A percentile compares a stretch with the other conserved stretches of the same genome.
Conservation (phyloP, 2,113 vertebrate species). For the Aldabrachelys gigantea region DNA sequence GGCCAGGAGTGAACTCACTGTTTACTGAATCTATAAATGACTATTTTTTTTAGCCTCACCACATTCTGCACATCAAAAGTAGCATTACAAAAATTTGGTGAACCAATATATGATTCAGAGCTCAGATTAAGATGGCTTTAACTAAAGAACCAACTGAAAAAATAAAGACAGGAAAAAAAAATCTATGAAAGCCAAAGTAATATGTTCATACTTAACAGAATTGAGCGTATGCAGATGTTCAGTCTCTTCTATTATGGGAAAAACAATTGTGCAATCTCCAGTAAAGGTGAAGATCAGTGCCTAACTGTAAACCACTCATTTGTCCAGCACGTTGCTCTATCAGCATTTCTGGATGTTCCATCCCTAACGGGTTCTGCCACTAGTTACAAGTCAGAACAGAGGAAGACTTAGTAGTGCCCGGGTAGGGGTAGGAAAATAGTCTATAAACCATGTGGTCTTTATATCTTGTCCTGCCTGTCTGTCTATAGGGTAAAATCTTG, state of each 20-base stretch:
- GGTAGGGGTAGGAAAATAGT: neutral
- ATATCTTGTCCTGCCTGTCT: neutral
- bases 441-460: neutral
- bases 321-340: slow-evolving; percentile 14
- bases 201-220: neutral
- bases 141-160: neutral
- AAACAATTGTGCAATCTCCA: neutral
- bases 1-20: slow-evolving; percentile 52
- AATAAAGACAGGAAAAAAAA: slow-evolving; percentile 2
- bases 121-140: neutral
- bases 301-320: neutral
- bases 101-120: slow-evolving; percentile 12
- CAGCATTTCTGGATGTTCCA: neutral
- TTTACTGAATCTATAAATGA: slow-evolving; percentile 63
- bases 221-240: neutral
- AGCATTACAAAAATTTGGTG: neutral
- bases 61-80: slow-evolving; percentile 49
- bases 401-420: neutral
- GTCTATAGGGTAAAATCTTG: accelerated
- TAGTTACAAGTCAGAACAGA: slow-evolving; percentile 19
- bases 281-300: neutral
- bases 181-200: neutral
- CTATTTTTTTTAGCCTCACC: slow-evolving; percentile 37
- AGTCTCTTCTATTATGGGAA: neutral
- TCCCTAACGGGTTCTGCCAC: neutral